Percentiles rank a stretch among this genome's conserved stretches.
These are phyloP conservation scores for Anseranas semipalmata DNA, from an alignment of 2,113 vertebrate species.

Conservation along the genomic window DNA sequence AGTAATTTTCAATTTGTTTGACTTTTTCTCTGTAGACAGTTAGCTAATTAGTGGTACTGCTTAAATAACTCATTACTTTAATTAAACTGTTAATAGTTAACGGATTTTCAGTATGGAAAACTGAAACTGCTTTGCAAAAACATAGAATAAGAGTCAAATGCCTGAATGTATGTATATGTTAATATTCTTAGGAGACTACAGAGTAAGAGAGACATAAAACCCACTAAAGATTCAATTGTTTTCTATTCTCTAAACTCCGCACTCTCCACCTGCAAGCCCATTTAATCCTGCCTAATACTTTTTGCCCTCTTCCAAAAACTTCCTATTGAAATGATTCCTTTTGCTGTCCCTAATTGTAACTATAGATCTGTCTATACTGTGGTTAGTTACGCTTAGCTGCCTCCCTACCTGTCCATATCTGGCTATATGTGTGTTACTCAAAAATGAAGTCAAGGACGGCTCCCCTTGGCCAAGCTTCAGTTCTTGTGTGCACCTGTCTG, in stretches of 20 bases:
- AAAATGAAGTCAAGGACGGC: not conserved
- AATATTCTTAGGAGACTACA: not conserved
- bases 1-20: not conserved
- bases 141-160: not conserved
- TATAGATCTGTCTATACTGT: constrained; percentile 12
- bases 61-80: not conserved
- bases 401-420: not conserved
- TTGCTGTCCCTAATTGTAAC: not conserved
- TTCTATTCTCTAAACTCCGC: not conserved
- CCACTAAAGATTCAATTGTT: not conserved
- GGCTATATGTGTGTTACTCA: not conserved
- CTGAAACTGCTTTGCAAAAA: not conserved
- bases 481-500: constrained; percentile 12
- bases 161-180: not conserved
- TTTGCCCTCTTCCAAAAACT: not conserved
- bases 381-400: constrained; percentile 54
- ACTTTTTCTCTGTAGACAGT: not conserved
- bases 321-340: not conserved
- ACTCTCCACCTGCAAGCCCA: not conserved
- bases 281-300: not conserved
- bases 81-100: not conserved
- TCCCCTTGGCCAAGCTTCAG: constrained; percentile 37
- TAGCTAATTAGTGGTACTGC: not conserved
- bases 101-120: not conserved
- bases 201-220: not conserved